phyloP scores from a whole-genome alignment of 35 echinoderm and acorn worm genomes.

The Nesometra sesokonis region DNA sequence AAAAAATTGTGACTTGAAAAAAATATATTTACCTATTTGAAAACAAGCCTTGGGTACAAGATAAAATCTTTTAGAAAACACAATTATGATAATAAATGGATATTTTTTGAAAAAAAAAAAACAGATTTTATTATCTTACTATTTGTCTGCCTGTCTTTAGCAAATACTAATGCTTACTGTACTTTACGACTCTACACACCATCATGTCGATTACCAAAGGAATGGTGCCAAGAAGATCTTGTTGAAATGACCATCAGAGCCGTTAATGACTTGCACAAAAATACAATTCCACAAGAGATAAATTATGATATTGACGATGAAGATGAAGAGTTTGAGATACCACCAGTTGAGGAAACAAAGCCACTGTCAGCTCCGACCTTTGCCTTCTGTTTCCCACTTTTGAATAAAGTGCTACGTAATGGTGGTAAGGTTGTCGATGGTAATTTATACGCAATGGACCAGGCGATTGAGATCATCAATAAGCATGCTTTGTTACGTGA shows the following conservation, averaged over 20 bases:
- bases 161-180: slow-evolving; percentile 51
- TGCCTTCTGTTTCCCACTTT: slow-evolving; percentile 64
- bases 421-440: slow-evolving; percentile 54
- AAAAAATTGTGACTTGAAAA: no score
- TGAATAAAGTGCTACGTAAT: slow-evolving; percentile 37
- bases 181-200: slow-evolving; percentile 54
- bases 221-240: slow-evolving; percentile 52
- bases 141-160: slow-evolving; percentile 10
- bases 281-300: background rate
- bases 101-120: background rate
- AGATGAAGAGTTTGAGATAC: background rate
- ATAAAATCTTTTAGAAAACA: no score
- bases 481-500: slow-evolving; percentile 51
- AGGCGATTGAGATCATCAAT: slow-evolving; percentile 47
- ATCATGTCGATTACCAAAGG: slow-evolving; percentile 13
- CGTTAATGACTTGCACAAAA: slow-evolving; percentile 33
- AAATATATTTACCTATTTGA: no score
- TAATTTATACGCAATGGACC: slow-evolving; percentile 43
- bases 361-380: slow-evolving; percentile 44
- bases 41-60: no score
- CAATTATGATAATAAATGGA: background rate
- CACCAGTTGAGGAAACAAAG: background rate
- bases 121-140: no score
- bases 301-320: slow-evolving; percentile 6
- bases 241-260: slow-evolving; percentile 29